A percentile compares a stretch with the other conserved stretches of the same genome.
Conservation (phyloP, 2,797 vertebrate genomes). For the Pseudotriccus pelzelni region DNA sequence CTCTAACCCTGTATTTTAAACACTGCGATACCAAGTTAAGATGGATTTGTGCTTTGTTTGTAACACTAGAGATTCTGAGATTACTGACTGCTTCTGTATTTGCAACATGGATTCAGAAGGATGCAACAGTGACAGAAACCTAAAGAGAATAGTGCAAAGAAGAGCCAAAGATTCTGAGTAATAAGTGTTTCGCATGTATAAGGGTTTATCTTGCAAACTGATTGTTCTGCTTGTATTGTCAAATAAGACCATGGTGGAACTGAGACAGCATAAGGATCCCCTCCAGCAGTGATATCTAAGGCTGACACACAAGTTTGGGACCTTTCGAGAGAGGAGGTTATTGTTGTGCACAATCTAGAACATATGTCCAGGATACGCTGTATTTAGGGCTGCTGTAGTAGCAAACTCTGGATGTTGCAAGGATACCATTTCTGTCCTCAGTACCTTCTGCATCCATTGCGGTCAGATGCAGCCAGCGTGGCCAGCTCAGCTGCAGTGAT, state of each 20-base stretch:
- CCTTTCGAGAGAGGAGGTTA: neutral
- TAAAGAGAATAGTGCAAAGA: neutral
- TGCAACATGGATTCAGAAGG: neutral
- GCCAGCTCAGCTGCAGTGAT: neutral
- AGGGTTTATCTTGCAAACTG: neutral
- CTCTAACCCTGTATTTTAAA: neutral
- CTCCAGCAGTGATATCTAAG: neutral
- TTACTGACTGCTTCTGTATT: neutral
- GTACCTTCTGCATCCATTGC: neutral
- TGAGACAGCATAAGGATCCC: neutral
- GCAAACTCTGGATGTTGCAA: neutral
- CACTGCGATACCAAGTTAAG: neutral
- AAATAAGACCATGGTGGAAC: neutral
- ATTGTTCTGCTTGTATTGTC: neutral
- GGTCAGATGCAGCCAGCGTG: rapidly evolving
- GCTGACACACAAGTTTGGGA: neutral
- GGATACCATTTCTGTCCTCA: neutral
- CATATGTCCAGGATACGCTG: neutral
- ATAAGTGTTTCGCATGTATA: neutral
- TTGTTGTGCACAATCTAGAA: neutral
- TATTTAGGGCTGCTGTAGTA: neutral
- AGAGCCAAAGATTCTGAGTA: neutral
- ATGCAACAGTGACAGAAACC: neutral
- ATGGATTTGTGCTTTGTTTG: neutral
- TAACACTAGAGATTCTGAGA: neutral